phyloP scores from a whole-genome alignment of 2,888 invertebrate species.

The Macrosiphum euphorbiae region DNA sequence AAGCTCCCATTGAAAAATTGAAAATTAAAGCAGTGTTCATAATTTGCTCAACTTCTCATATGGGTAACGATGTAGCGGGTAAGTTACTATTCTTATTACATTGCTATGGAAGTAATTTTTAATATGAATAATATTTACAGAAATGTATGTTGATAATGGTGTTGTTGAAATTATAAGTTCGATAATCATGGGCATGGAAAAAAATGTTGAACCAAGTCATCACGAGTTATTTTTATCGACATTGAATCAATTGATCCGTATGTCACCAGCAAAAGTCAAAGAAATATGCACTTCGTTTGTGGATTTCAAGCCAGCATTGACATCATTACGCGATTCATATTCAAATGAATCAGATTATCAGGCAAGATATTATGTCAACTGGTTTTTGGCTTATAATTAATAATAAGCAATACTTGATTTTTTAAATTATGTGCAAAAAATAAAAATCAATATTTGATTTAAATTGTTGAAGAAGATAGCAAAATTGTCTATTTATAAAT shows the following conservation, averaged over 20 bases:
- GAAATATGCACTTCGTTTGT: background rate
- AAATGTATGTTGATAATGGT: constrained; percentile 34
- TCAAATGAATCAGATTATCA: constrained; percentile 1
- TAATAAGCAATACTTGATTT: background rate
- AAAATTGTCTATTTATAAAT: background rate
- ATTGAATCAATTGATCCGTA: constrained; percentile 8
- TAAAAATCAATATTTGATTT: background rate
- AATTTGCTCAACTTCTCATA: constrained; percentile 27
- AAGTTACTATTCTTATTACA: background rate
- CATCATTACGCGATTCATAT: constrained; percentile 24
- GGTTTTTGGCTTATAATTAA: background rate
- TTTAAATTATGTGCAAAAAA: background rate
- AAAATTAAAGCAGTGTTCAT: constrained; percentile 33
- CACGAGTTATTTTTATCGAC: constrained; percentile 43
- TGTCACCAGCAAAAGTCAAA: constrained; percentile 44
- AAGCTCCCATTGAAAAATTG: constrained; percentile 26
- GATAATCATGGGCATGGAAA: constrained; percentile 30
- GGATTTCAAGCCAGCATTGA: constrained; percentile 33
- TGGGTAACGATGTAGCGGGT: constrained; percentile 49
- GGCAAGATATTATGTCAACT: constrained; percentile 15
- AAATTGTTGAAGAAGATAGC: background rate
- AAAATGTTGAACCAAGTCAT: background rate
- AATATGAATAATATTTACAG: constrained; percentile 1
- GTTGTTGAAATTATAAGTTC: constrained; percentile 37
- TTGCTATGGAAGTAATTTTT: background rate